Evolutionary conservation across 2,113 vertebrate species (phyloP), one percentile per base, ranked within the genome.

Genomic region (Hydropotes inermis): DNA sequence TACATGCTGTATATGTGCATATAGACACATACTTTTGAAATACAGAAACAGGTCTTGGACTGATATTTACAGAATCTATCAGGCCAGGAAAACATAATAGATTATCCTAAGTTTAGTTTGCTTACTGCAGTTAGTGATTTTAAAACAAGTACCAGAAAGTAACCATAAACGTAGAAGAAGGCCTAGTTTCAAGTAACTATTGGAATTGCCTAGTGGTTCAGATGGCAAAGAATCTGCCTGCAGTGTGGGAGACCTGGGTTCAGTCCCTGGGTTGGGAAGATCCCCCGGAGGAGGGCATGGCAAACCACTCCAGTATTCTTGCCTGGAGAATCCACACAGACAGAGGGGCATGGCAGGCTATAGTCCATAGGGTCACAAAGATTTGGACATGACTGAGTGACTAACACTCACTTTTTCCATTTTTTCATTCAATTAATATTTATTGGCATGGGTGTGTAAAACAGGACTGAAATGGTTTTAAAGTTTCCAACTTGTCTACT

Each of bases 401-500:
- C 70, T 76, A 27, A 74, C 67, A 23, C n/a, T 23, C 67, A 70
- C 19, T 74, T 74, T 74, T 74, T 74, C 67, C 19, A 74, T 54
- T 54, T 54, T 54, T 54, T 19, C 52, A 54, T 61, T 96, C 54
- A 87, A 87, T 92, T 50, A 95, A 84, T 89, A 92, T 25, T 43
- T 52, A 92, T 28, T 89, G 30, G 47, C 12, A 94, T 21, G 17
- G 17, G 30, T 92, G 76, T 47, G 21, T 54, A 96, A 86, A 95
- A 84, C 14, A 90, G 27, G 30, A 90, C 7, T 67, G 47, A 47
- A 96, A 96, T 36, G 6, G 36, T 85, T 98, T 79, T 58, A 91
- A 94, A 96, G 83, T 93, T 90, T 95, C 58, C 7, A 87, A 67
- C 25, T 96, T 76, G 60, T 64, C n/a, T 79, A 64, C 74, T 94